Conservation (phyloP, 2,113 vertebrate species). For the Sigmodon hispidus region DNA sequence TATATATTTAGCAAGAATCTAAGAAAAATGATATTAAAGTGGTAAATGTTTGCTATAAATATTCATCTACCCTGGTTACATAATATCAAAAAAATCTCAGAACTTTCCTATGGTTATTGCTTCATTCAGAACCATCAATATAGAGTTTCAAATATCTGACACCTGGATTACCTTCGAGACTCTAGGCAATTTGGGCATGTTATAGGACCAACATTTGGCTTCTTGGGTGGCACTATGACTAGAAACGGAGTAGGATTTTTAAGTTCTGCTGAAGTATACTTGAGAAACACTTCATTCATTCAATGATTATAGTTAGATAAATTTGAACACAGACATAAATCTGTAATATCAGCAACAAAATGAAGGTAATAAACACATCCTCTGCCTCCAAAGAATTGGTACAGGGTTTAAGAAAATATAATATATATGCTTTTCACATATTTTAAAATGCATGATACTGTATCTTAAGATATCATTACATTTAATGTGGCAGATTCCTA, state of each 20-base stretch:
- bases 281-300: background rate
- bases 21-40: too few relatives aligned
- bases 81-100: too few relatives aligned
- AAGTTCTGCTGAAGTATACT: background rate
- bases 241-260: background rate
- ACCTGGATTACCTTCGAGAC: fast-evolving
- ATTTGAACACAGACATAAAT: background rate
- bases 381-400: background rate
- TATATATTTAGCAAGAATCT: too few relatives aligned
- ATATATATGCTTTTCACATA: background rate
- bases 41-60: too few relatives aligned
- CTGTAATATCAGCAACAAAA: background rate
- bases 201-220: fast-evolving
- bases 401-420: background rate
- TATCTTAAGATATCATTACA: background rate
- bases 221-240: background rate
- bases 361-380: background rate
- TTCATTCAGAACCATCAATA: background rate
- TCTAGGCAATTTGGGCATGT: background rate
- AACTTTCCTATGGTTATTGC: too few relatives aligned
- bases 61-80: too few relatives aligned
- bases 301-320: background rate
- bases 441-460: background rate
- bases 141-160: background rate
- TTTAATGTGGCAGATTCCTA: background rate